phyloP scores from a whole-genome alignment of 2,797 vertebrate species.

The Odontamblyopus lacepedii region DNA sequence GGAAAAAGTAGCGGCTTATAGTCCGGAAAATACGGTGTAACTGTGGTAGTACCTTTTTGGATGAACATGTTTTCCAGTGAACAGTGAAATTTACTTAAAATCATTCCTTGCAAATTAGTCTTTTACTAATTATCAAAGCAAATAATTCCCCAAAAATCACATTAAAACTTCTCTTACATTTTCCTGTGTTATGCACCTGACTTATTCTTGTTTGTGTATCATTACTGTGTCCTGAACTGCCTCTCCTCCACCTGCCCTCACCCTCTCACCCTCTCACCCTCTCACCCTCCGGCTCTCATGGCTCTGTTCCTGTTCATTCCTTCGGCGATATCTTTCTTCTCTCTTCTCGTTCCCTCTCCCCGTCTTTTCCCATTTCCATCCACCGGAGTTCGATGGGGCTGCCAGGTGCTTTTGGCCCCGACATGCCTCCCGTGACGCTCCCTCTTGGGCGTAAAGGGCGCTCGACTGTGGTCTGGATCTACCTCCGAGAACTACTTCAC shows the following conservation, averaged over 20 bases:
- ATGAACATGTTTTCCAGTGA: no score
- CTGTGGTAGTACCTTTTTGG: no score
- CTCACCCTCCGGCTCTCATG: conserved; percentile 45
- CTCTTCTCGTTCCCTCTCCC: conserved; percentile 61
- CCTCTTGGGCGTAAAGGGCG: conserved; percentile 32
- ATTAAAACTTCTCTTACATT: neutral
- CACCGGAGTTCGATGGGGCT: conserved; percentile 62
- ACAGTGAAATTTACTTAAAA: no score
- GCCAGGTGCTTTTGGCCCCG: conserved; percentile 71
- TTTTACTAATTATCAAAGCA: neutral
- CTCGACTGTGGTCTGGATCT: conserved; percentile 65
- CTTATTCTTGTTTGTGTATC: neutral
- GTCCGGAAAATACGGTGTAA: no score
- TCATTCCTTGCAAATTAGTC: no score
- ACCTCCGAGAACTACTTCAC: conserved; percentile 63
- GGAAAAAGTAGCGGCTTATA: no score
- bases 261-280: conserved; percentile 42
- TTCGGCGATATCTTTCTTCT: conserved; percentile 62
- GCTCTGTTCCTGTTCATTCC: conserved; percentile 53
- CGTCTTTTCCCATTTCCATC: conserved; percentile 60
- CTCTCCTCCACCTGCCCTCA: conserved; percentile 14
- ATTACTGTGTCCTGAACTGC: neutral
- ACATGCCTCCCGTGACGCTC: conserved; percentile 59
- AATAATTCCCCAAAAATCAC: neutral
- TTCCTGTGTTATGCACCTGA: neutral